Percentiles rank a stretch among this genome's conserved stretches.
These are phyloP conservation scores for Perca flavescens DNA, from an alignment of 2,113 vertebrate species.

Conservation along the genomic window DNA sequence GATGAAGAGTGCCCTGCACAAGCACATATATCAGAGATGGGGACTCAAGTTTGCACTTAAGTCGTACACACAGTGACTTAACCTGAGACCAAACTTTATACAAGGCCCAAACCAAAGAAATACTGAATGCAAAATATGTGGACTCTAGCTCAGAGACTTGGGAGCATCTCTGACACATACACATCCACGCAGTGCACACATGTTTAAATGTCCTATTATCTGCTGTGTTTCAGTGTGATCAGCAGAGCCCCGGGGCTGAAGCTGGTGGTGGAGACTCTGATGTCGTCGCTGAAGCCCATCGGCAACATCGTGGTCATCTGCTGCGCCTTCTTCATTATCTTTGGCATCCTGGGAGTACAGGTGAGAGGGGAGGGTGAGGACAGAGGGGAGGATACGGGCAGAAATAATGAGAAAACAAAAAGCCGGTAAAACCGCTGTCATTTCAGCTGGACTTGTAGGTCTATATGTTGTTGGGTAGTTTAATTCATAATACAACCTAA, in stretches of 20 bases:
- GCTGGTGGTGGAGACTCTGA: slow-evolving; percentile 97
- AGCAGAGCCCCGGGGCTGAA: slow-evolving; percentile 98
- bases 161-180: background rate
- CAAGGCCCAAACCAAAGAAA: too few species aligned
- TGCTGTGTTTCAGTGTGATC: slow-evolving; percentile 89
- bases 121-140: too few species aligned
- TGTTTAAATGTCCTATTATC: background rate
- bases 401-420: background rate
- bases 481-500: too few species aligned
- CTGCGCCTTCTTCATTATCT: slow-evolving; percentile 99
- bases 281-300: slow-evolving; percentile 98
- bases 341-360: slow-evolving; percentile 98
- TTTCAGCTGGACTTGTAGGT: too few species aligned
- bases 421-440: background rate
- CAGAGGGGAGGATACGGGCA: background rate
- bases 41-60: too few species aligned
- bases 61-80: too few species aligned
- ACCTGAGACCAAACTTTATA: too few species aligned
- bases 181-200: slow-evolving; percentile 12
- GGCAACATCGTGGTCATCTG: slow-evolving; percentile 99
- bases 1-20: background rate
- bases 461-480: too few species aligned
- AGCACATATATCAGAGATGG: background rate
- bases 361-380: slow-evolving; percentile 78
- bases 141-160: too few species aligned